Evolutionary conservation across 2,113 vertebrate species (phyloP), one percentile per base, ranked within the genome.

Genomic region (Galemys pyrenaicus): DNA sequence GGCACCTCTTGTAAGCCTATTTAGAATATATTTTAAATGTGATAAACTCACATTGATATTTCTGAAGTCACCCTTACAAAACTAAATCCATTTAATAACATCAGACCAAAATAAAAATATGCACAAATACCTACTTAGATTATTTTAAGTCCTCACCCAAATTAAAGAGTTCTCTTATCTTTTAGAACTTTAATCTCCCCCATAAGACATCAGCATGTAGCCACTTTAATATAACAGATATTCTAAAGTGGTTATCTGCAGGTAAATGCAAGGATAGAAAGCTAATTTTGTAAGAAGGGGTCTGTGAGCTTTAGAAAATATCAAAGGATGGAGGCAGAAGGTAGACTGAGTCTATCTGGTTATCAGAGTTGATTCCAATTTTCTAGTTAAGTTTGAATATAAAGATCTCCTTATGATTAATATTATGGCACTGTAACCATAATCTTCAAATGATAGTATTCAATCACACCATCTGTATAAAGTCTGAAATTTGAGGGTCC

Each of bases 21-120:
- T 39, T 39, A 44, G 37, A 73, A 88, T 86, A 64, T 30, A 84
- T 37, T 56, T 64, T 88, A 90, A 87, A 67, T 67, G 17, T 93
- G 32, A 92, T 44, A 83, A 87, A 62, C 81, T 92, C 49, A 78
- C 11, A 86, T 70, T 64, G 15, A 56, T 46, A 37, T 77, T 90
- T 85, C 32, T 80, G 15, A 60, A 73, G 60, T 44, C 68, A 75
- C n/a, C 49, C 87, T 84, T 24, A n/a, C 1, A 92, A 87, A 56
- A 60, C 3, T 13, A 93, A 70, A n/a, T 62, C 3, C 6, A 78
- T 56, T 73, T 4, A 13, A 32, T 82, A 75, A 84, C 2, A 13
- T 78, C 39, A 60, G 64, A 67, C 3, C 20, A 39, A 92, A 84
- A 90, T 60, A 83, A 73, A 89, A 77, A 49, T 44, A 71, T 67